Percentiles rank a stretch among this genome's conserved stretches.
phyloP scores from a whole-genome alignment of 2,113 vertebrate species.

The Cyanocitta stelleri region DNA sequence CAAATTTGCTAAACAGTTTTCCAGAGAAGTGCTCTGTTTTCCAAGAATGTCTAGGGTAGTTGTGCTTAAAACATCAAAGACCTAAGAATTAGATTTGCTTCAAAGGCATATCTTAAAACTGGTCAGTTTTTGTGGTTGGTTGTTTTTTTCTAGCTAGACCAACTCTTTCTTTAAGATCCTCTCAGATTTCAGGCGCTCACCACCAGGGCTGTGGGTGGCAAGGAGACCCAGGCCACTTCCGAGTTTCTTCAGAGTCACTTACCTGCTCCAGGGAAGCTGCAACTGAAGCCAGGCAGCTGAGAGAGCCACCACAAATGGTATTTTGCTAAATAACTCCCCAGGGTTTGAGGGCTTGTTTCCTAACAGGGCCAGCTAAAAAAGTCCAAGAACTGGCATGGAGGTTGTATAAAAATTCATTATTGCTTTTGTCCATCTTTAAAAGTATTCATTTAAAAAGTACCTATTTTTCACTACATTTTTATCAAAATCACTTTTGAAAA shows the following conservation, averaged over 20 bases:
- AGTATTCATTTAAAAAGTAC: not conserved
- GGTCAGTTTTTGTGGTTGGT: not conserved
- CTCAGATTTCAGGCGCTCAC: not conserved
- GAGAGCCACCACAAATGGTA: not conserved
- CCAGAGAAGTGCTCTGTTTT: not conserved
- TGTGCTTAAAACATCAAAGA: not conserved
- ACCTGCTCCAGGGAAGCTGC: not conserved
- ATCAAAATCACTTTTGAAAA: not conserved
- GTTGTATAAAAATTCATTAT: not conserved
- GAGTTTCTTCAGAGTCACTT: not conserved
- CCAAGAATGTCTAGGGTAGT: not conserved
- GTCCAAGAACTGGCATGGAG: not conserved
- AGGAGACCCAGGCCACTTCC: not conserved
- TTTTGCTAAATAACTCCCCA: not conserved
- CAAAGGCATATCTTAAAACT: not conserved
- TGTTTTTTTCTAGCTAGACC: not conserved
- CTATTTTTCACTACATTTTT: not conserved
- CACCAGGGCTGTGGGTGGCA: not conserved
- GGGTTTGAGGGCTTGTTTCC: not conserved
- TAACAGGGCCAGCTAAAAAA: not conserved
- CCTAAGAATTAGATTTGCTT: not conserved
- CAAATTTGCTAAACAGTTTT: not conserved
- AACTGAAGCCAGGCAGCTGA: not conserved
- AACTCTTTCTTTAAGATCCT: not conserved
- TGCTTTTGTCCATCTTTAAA: not conserved